Percentiles rank a stretch among this genome's conserved stretches.
Conservation (phyloP, 2,797 vertebrate species). For the Alca torda region DNA sequence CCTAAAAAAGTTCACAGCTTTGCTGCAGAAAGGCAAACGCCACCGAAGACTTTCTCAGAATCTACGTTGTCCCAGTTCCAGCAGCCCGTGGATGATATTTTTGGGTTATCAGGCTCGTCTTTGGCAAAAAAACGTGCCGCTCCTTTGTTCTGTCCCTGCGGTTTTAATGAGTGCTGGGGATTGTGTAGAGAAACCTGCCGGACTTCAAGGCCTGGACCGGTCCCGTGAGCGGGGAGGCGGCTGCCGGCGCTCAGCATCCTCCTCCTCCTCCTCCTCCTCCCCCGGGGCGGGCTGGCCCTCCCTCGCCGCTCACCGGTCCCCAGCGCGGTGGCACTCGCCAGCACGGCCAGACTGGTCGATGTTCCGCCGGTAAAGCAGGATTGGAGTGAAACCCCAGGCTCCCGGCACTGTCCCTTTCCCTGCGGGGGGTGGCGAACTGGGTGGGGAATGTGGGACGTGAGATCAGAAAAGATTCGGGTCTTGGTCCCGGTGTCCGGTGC, state of each 20-base stretch:
- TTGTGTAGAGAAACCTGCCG: not conserved
- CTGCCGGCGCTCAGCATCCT: not conserved
- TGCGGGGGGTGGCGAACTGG: not conserved
- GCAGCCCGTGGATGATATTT: not conserved
- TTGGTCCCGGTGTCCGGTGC: not conserved
- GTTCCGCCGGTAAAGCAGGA: accelerated
- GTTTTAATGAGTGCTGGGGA: not conserved
- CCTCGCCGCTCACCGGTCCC: accelerated
- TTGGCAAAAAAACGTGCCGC: not conserved
- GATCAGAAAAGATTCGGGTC: not conserved
- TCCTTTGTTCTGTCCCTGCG: not conserved
- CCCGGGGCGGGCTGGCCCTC: not conserved
- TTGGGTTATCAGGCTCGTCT: not conserved
- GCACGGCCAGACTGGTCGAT: accelerated
- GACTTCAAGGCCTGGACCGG: not conserved
- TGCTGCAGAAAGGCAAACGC: not conserved
- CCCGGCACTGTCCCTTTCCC: not conserved
- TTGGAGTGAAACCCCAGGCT: not conserved
- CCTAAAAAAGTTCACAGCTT: not conserved
- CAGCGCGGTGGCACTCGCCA: accelerated
- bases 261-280: not conserved
- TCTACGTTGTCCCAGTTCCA: not conserved
- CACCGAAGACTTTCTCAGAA: accelerated
- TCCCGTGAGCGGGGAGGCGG: not conserved
- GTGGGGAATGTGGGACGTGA: not conserved